These are phyloP conservation scores for Orestias chungarensis DNA, from an alignment of 2,797 vertebrate species.

Conservation along the genomic window DNA sequence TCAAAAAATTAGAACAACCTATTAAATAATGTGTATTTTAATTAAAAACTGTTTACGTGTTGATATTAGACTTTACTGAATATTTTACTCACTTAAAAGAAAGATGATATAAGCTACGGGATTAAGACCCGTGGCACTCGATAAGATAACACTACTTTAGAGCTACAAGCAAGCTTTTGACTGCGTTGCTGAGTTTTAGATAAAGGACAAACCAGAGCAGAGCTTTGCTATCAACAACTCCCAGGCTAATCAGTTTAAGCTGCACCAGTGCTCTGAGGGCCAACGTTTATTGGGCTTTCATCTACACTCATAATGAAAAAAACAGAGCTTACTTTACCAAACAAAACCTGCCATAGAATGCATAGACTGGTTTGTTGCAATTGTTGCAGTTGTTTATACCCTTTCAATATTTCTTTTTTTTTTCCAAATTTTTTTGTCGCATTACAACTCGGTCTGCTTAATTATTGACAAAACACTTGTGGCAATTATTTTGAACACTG, in stretches of 20 bases:
- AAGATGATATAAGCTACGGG: too few relatives aligned
- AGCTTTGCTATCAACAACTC: slow-evolving; percentile 66
- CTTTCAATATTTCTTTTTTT: not conserved
- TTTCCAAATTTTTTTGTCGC: slow-evolving; percentile 1
- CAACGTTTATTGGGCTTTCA: slow-evolving; percentile 48
- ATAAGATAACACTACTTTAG: too few relatives aligned
- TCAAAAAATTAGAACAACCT: not conserved
- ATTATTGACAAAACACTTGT: not conserved
- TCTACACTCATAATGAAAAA: slow-evolving; percentile 17
- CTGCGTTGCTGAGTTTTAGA: slow-evolving; percentile 66
- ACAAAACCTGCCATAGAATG: not conserved
- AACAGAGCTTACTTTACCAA: slow-evolving; percentile 13
- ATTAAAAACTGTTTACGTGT: not conserved
- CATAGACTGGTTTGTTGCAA: not conserved
- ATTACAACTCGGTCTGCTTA: not conserved
- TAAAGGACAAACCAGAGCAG: slow-evolving; percentile 66
- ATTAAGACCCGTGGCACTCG: too few relatives aligned
- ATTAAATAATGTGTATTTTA: not conserved
- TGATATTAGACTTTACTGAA: too few relatives aligned
- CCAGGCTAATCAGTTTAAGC: slow-evolving; percentile 72
- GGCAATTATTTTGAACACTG: not conserved
- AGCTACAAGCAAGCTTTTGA: slow-evolving; percentile 20
- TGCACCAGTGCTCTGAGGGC: slow-evolving; percentile 49
- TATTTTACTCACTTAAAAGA: too few relatives aligned
- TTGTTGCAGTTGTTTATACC: not conserved